Percentiles rank a stretch among this genome's conserved stretches.
Evolutionary conservation across 2,797 vertebrate species (phyloP).

Genomic region (Enteromius mattozi): DNA sequence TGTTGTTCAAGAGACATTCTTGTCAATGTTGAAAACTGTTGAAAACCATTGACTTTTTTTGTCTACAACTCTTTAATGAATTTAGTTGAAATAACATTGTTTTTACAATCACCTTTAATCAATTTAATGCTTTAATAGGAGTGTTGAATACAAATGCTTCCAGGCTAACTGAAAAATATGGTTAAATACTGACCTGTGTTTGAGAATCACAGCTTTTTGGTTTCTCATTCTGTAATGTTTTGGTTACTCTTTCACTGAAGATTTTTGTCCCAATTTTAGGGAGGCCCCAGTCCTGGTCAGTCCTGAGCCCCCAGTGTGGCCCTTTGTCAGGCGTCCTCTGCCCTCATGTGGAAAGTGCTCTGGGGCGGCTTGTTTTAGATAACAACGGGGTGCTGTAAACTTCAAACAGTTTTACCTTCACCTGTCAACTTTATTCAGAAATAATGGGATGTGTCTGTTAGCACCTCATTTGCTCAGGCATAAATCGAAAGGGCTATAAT

Average conservation of each 20-base stretch:
- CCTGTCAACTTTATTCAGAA: conserved; percentile 62
- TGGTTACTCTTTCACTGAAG: conserved; percentile 23
- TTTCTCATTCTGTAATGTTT: conserved; percentile 24
- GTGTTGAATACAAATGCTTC: background rate
- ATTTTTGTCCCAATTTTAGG: background rate
- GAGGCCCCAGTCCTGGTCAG: conserved; percentile 28
- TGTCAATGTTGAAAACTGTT: background rate
- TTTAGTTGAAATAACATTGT: background rate
- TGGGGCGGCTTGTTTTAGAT: conserved; percentile 51
- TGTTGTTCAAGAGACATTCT: background rate
- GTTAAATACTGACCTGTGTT: background rate
- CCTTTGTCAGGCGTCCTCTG: conserved; percentile 48
- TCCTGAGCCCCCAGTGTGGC: conserved; percentile 33
- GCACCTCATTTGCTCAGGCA: conserved; percentile 63
- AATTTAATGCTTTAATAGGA: background rate
- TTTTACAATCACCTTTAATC: background rate
- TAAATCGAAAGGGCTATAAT: conserved; percentile 57
- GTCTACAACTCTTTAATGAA: background rate
- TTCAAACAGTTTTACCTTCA: conserved; percentile 60
- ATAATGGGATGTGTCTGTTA: conserved; percentile 58
- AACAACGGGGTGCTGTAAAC: conserved; percentile 51
- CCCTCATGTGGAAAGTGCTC: conserved; percentile 14
- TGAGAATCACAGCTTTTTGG: conserved; percentile 3
- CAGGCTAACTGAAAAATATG: background rate
- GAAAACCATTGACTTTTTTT: background rate